These are phyloP conservation scores for Odontocolon sp. DNA, from an alignment of 2,888 invertebrate genomes.

Conservation along the genomic window DNA sequence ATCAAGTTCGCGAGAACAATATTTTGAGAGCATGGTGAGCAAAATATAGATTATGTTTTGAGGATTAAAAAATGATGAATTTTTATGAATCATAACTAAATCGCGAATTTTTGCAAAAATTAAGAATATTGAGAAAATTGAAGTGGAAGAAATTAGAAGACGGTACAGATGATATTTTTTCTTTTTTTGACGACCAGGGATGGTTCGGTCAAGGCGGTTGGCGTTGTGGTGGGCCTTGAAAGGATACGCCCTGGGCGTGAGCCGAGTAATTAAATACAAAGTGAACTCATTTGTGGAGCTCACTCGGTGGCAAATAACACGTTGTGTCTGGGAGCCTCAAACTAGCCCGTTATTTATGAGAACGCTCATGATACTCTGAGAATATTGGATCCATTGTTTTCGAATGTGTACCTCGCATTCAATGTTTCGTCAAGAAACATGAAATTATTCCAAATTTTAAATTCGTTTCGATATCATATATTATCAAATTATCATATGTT, in stretches of 20 bases:
- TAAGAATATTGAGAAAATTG: constrained; percentile 3
- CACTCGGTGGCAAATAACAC: constrained; percentile 78
- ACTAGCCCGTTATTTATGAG: constrained; percentile 77
- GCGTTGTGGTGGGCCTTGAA: constrained; percentile 56
- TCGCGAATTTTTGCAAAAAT: neutral
- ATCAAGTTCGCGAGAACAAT: no score
- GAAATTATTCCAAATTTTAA: no score
- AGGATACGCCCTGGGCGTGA: constrained; percentile 79
- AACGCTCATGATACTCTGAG: constrained; percentile 34
- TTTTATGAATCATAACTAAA: neutral
- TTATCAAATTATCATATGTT: no score
- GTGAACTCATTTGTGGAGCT: constrained; percentile 79
- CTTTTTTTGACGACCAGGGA: constrained; percentile 12
- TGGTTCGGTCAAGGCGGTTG: constrained; percentile 34
- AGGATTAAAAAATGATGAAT: no score
- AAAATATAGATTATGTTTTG: no score
- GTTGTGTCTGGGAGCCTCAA: constrained; percentile 66
- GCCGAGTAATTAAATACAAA: constrained; percentile 79
- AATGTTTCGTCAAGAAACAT: no score
- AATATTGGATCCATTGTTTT: no score
- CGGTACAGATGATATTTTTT: no score
- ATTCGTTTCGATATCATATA: no score
- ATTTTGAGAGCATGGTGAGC: no score
- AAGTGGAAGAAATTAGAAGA: no score
- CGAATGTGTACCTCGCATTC: no score